Conservation (phyloP, 2,888 invertebrate genomes). For the Venustoraphidia nigricollis region DNA sequence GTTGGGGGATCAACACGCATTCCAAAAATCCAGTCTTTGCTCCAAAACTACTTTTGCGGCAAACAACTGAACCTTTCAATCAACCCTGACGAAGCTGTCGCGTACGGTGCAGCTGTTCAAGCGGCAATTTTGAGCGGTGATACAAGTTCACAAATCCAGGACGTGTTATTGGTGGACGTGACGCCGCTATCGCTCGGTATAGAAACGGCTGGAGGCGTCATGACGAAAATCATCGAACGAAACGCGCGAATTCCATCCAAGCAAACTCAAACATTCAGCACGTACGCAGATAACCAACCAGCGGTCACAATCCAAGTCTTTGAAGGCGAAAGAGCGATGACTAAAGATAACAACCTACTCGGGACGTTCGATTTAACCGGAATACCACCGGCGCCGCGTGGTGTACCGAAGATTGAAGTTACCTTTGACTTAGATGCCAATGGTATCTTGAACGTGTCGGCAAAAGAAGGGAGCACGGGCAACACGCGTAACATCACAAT, state of each 20-base stretch:
- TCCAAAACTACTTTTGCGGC: conserved; percentile 61
- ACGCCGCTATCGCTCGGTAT: conserved; percentile 55
- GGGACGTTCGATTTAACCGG: conserved; percentile 51
- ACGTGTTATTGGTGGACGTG: conserved; percentile 52
- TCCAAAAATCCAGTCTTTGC: conserved; percentile 58
- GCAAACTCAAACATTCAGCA: conserved; percentile 43
- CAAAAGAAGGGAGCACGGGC: conserved; percentile 41
- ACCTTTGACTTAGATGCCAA: conserved; percentile 62
- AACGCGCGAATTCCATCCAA: conserved; percentile 39
- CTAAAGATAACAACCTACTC: conserved; percentile 60
- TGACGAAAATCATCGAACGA: conserved; percentile 45
- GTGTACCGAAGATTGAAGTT: conserved; percentile 51
- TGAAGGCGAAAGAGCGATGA: conserved; percentile 65
- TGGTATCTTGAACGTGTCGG: conserved; percentile 42
- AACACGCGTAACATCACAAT: conserved; percentile 62
- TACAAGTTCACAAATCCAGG: conserved; percentile 57
- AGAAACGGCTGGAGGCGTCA: conserved; percentile 69
- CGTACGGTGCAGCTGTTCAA: conserved; percentile 25
- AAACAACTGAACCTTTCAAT: conserved; percentile 23
- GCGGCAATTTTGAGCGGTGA: conserved; percentile 23
- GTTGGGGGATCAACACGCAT: conserved; percentile 72
- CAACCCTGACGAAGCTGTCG: conserved; percentile 26
- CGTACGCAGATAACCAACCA: conserved; percentile 51
- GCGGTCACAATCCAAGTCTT: conserved; percentile 41
- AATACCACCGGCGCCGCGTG: conserved; percentile 52